Percentiles rank a stretch among this genome's conserved stretches.
Conservation (phyloP, 2,113 vertebrate genomes). For the Nibea coibor region DNA sequence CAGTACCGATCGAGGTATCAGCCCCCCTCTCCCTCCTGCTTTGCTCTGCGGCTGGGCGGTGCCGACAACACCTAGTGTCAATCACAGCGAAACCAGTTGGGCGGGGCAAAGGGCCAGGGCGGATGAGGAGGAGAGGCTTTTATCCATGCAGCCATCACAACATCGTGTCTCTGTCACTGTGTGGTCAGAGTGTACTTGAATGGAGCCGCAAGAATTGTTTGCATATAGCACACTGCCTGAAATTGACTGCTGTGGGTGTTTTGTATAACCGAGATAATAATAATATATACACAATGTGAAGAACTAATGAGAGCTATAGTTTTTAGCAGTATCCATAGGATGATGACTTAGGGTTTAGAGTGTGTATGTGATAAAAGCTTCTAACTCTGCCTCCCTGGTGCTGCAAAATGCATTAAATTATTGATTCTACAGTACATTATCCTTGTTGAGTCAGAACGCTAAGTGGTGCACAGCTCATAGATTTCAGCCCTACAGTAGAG, state of each 20-base stretch:
- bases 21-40: slow-evolving; percentile 57
- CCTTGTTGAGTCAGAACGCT: slow-evolving; percentile 23
- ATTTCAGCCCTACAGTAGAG: slow-evolving; percentile 22
- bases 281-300: neutral
- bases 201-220: neutral
- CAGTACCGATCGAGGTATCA: slow-evolving; percentile 65
- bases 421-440: slow-evolving; percentile 69
- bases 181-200: neutral
- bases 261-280: neutral
- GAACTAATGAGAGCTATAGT: neutral
- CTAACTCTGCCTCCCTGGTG: slow-evolving; percentile 12
- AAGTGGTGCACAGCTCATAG: slow-evolving; percentile 56
- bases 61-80: slow-evolving; percentile 68
- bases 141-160: slow-evolving; percentile 24
- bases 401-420: slow-evolving; percentile 66
- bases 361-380: slow-evolving; percentile 41
- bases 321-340: neutral
- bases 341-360: slow-evolving; percentile 4
- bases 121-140: slow-evolving; percentile 47
- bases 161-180: slow-evolving; percentile 23
- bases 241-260: neutral
- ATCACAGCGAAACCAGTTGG: slow-evolving; percentile 54
- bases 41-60: slow-evolving; percentile 71
- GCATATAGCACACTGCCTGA: neutral
- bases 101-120: slow-evolving; percentile 29